Conservation (phyloP, 2,113 vertebrate species). For the Triplophysa dalaica region DNA sequence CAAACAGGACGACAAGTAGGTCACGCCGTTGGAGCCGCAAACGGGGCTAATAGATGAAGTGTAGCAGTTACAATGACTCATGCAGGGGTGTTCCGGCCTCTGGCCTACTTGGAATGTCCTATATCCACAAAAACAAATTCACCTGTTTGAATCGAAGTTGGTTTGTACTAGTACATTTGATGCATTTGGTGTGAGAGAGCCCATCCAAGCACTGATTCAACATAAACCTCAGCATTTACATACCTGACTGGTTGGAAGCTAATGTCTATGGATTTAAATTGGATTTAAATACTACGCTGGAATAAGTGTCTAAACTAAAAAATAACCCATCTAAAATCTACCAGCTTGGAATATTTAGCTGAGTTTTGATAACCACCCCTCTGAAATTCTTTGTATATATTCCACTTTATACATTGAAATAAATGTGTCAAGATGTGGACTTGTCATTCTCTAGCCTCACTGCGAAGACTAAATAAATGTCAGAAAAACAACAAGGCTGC, state of each 20-base stretch:
- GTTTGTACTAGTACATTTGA: not conserved
- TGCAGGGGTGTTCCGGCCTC: conserved; percentile 85
- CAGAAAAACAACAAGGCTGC: conserved; percentile 27
- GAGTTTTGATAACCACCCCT: too few relatives aligned
- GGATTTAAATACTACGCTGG: too few relatives aligned
- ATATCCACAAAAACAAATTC: conserved; percentile 46
- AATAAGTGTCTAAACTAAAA: too few relatives aligned
- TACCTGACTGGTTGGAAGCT: not conserved
- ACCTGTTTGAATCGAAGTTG: conserved; percentile 20
- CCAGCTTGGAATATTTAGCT: too few relatives aligned
- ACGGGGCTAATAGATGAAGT: conserved; percentile 94
- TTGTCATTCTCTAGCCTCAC: not conserved
- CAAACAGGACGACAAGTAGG: conserved; percentile 96
- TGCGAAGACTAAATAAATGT: conserved; percentile 22
- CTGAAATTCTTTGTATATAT: not conserved
- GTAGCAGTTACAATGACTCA: conserved; percentile 91
- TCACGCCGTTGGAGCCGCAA: conserved; percentile 90
- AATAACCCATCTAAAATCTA: too few relatives aligned
- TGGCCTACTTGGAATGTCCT: conserved; percentile 81
- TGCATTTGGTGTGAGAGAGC: not conserved
- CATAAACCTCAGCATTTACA: not conserved
- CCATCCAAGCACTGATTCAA: not conserved
- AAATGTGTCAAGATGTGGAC: not conserved
- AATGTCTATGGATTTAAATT: too few relatives aligned
- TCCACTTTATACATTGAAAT: not conserved